phyloP scores from a whole-genome alignment of 2,888 invertebrate species.

The Acleris emargana region DNA sequence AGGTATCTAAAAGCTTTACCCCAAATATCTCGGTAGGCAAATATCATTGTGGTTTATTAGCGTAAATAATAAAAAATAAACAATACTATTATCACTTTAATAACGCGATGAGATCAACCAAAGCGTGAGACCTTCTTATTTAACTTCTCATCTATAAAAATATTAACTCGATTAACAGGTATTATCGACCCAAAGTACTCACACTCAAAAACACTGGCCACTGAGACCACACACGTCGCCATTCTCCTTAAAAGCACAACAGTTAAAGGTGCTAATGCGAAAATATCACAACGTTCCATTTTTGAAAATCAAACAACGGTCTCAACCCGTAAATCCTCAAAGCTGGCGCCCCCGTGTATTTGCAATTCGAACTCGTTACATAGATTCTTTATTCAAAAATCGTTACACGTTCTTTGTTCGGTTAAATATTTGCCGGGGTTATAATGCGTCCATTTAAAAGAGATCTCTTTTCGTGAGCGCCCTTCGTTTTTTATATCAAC shows the following conservation, averaged over 20 bases:
- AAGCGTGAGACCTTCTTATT: conserved; percentile 24
- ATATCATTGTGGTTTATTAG: background rate
- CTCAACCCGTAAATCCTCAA: conserved; percentile 72
- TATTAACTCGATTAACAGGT: conserved; percentile 46
- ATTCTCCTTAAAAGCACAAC: conserved; percentile 67
- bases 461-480: conserved; percentile 49
- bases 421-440: conserved; percentile 63
- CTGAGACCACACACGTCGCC: conserved; percentile 71
- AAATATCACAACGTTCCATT: conserved; percentile 73
- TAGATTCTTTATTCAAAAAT: conserved; percentile 67
- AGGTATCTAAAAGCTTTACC: too few species aligned
- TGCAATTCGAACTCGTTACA: conserved; percentile 65
- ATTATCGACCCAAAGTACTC: conserved; percentile 41
- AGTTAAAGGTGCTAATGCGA: conserved; percentile 81
- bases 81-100: conserved; percentile 30
- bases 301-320: conserved; percentile 72
- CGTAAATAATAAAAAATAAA: conserved; percentile 8
- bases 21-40: background rate
- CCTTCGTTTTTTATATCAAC: conserved; percentile 14
- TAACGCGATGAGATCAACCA: conserved; percentile 21
- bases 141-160: conserved; percentile 38
- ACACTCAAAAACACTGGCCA: conserved; percentile 46
- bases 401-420: conserved; percentile 72
- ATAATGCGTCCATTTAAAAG: conserved; percentile 61
- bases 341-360: conserved; percentile 72